Conservation (phyloP, 2,797 vertebrate species). For the Aphelocoma californica region DNA sequence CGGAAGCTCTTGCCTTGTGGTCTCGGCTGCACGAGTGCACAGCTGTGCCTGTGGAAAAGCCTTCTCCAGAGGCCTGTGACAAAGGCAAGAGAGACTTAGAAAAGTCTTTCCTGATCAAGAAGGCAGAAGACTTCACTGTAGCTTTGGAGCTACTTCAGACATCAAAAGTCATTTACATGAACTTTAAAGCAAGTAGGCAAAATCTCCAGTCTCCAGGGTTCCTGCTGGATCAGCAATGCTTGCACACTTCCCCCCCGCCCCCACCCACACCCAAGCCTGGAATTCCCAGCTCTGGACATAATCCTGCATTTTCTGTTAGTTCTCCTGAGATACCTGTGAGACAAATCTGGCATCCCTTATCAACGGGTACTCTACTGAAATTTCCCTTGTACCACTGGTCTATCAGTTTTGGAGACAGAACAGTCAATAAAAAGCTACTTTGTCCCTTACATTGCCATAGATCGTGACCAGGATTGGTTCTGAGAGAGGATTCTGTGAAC, state of each 20-base stretch:
- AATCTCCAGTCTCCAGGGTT: neutral
- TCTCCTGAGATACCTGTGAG: neutral
- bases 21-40: rapidly evolving
- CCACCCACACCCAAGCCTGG: rapidly evolving
- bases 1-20: neutral
- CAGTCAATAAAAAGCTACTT: neutral
- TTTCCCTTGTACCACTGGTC: neutral
- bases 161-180: neutral
- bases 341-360: neutral
- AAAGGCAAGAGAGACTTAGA: neutral
- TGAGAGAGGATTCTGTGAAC: neutral
- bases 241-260: neutral
- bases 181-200: neutral
- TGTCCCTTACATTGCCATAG: neutral
- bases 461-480: neutral
- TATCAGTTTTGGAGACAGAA: neutral
- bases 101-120: neutral
- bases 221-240: neutral
- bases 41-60: neutral
- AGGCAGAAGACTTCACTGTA: neutral
- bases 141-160: neutral
- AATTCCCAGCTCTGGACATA: neutral
- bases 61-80: neutral
- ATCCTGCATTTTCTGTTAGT: neutral
- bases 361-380: neutral